Base-by-base conservation (phyloP, 2,888 invertebrate species). In the Bimastos eiseni region DNA sequence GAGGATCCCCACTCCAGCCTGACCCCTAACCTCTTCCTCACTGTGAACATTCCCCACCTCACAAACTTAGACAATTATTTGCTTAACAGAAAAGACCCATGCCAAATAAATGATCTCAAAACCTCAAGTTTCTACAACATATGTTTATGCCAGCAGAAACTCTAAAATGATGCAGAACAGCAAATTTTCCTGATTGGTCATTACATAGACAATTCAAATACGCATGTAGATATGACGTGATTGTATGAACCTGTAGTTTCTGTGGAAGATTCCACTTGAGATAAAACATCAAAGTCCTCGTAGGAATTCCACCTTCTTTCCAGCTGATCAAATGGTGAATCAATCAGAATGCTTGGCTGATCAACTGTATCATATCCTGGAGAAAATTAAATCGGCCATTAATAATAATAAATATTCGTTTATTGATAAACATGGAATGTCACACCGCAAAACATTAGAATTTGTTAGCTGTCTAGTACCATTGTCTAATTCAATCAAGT, bases 301-400 rank as follows among this genome's bases (percentile, higher is more conserved):
- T 97, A 97, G 91, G 97, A 97, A 95, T 98, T 97, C 93, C 97
- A 97, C 91, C n/a, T 33, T 34, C 97, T 96, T 0, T 97, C 96
- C 90, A 97, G 96, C 0, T 97, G 96, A 94, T 97, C 97, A 36
- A 24, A 15, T 13, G 86, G 36, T 1, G 86, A 86, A 36, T 86
- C 86, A 36, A 86, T 86, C 17, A 86, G 36, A 86, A 86, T 86
- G 37, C 86, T 86, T 21, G 86, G 86, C 2, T 86, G 21, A 33
- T 86, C 86, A 36, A 86, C 86, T 33, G 86, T 86, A 30, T 86
- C 86, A 86, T 86, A 86, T 86, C 37, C 86, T 86, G 37, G 19
- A 36, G 11, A 86, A 34, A 83, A 55, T 55, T 30, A 13, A 30
- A 34, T 86, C 21, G 8, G 0, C 19, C 24, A 86, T 86, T 21